Percentiles rank a stretch among this genome's conserved stretches.
Evolutionary conservation across 1,140 invertebrate genomes (phyloP).

Genomic region (Stratiolaelaps scimitus): DNA sequence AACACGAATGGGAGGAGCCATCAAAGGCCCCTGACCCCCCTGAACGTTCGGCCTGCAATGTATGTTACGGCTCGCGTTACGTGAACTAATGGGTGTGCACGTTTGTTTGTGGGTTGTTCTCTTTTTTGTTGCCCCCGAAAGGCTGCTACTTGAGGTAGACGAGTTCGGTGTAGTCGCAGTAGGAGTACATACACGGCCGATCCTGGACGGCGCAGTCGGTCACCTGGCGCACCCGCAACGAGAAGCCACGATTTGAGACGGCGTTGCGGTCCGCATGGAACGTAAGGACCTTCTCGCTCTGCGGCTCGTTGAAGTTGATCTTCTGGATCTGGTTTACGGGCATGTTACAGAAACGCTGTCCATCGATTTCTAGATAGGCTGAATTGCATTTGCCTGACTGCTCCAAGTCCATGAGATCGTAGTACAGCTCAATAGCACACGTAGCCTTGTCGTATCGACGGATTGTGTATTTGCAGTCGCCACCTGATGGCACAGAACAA

Average conservation of each 20-base stretch:
- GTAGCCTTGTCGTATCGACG: conserved; percentile 30
- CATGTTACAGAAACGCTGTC: conserved; percentile 33
- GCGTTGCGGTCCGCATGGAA: conserved; percentile 36
- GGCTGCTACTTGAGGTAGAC: conserved; percentile 27
- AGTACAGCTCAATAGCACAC: conserved; percentile 35
- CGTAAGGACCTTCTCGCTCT: conserved; percentile 33
- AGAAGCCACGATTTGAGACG: conserved; percentile 34
- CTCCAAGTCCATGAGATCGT: conserved; percentile 35
- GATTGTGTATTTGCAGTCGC: conserved; percentile 34
- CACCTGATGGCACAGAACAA: conserved; percentile 19
- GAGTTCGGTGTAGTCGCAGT: conserved; percentile 28
- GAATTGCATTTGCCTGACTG: conserved; percentile 31
- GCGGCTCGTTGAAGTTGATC: conserved; percentile 28
- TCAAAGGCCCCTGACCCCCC: too few relatives aligned
- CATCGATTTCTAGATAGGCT: conserved; percentile 33
- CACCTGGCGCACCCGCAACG: conserved; percentile 35
- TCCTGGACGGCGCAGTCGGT: conserved; percentile 33
- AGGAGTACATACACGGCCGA: conserved; percentile 25
- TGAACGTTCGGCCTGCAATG: neutral
- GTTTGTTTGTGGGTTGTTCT: neutral
- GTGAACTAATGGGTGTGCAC: neutral
- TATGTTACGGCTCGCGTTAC: neutral
- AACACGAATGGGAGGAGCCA: too few relatives aligned
- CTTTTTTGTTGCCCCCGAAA: neutral
- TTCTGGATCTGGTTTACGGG: conserved; percentile 27